Conservation (phyloP, 1,140 invertebrate species). For the Bombus superbus region DNA sequence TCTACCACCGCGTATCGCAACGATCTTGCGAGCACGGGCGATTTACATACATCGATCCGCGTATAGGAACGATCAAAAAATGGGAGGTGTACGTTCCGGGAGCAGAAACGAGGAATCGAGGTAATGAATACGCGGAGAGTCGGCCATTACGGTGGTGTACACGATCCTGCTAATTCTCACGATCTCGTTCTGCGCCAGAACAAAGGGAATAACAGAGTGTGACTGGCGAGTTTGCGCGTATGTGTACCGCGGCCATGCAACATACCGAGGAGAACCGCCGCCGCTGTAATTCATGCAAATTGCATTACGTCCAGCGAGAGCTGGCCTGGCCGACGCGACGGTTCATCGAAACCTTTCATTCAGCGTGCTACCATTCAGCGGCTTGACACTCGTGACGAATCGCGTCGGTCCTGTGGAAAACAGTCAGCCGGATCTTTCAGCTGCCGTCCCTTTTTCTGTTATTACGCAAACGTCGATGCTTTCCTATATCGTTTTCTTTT, state of each 20-base stretch:
- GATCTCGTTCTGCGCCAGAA: constrained; percentile 27
- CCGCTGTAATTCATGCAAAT: constrained; percentile 70
- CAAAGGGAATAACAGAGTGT: constrained; percentile 27
- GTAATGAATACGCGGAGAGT: constrained; percentile 1
- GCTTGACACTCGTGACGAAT: constrained; percentile 1
- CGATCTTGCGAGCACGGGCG: background rate
- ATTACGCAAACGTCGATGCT: background rate
- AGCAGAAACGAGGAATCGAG: background rate
- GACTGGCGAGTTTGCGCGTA: background rate
- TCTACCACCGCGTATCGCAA: too few species aligned
- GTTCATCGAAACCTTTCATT: constrained; percentile 63
- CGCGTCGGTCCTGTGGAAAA: background rate
- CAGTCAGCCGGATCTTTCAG: background rate
- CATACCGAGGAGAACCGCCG: background rate
- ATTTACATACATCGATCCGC: background rate
- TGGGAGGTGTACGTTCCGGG: background rate
- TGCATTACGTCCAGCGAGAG: constrained; percentile 60
- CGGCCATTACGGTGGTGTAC: constrained; percentile 3
- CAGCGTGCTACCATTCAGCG: constrained; percentile 43
- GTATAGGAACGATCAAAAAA: background rate
- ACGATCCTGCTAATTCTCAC: constrained; percentile 42
- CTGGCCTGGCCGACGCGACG: constrained; percentile 26
- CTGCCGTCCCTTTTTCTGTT: background rate
- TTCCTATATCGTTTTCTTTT: background rate
- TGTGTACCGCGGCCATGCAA: background rate